Conservation (phyloP, 2,888 invertebrate genomes). For the Philonicus albiceps region DNA sequence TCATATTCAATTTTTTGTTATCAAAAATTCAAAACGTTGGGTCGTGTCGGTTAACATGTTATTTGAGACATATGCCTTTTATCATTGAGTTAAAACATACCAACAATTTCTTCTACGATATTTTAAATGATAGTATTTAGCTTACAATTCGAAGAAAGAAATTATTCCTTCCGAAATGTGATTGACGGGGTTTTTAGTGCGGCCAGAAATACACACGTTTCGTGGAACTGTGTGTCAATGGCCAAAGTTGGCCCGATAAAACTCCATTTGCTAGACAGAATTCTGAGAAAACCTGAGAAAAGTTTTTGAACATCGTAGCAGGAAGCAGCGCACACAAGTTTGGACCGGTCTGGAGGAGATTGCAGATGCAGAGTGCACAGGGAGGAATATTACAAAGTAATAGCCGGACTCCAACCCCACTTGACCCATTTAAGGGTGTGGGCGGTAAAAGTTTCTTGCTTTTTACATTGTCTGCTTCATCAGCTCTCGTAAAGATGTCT, state of each 20-base stretch:
- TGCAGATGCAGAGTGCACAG: not conserved
- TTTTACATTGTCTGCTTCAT: not conserved
- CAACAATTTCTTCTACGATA: not conserved
- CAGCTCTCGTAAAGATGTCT: not conserved
- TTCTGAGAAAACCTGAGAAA: not conserved
- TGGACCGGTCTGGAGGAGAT: not conserved
- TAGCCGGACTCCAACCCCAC: not conserved
- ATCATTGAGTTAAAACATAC: not conserved
- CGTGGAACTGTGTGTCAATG: not conserved
- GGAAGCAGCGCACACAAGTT: not conserved
- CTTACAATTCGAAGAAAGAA: not conserved
- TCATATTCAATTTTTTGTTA: too few relatives aligned
- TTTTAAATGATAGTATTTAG: not conserved
- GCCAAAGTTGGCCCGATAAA: not conserved
- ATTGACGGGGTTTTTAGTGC: not conserved
- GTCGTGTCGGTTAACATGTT: too few relatives aligned
- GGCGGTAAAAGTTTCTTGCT: not conserved
- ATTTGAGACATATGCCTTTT: not conserved
- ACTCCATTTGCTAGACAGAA: not conserved
- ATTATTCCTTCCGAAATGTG: not conserved
- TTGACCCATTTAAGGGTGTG: not conserved
- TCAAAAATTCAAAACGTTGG: too few relatives aligned
- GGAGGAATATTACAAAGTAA: not conserved
- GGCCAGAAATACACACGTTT: not conserved
- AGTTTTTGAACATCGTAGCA: not conserved